Percentiles rank a stretch among this genome's conserved stretches.
These are phyloP conservation scores for Periplaneta americana DNA, from an alignment of 1,140 invertebrate species.

Conservation along the genomic window DNA sequence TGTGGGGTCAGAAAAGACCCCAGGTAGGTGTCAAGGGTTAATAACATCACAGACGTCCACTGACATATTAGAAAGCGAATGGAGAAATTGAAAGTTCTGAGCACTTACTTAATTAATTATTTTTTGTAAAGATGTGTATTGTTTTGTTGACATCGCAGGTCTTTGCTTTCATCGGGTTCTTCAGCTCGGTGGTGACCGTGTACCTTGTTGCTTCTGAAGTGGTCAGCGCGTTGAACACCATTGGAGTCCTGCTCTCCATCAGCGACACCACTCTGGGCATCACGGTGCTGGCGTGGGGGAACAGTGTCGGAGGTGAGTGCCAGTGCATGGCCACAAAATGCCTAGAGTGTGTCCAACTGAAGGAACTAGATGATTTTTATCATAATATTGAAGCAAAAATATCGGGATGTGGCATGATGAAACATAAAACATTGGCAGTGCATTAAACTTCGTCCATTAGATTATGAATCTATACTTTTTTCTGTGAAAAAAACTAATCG, in stretches of 20 bases:
- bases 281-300: conserved; percentile 66
- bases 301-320: conserved; percentile 61
- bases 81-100: no score
- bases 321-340: conserved; percentile 46
- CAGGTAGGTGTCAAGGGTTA: no score
- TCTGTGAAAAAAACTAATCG: no score
- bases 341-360: background rate
- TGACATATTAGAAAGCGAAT: no score
- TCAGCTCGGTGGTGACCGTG: conserved; percentile 57
- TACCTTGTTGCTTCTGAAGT: conserved; percentile 62
- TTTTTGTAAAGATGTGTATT: conserved; percentile 23
- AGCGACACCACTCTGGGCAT: conserved; percentile 61
- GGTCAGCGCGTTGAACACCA: conserved; percentile 52
- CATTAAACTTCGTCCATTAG: no score
- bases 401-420: no score
- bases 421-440: no score
- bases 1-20: no score
- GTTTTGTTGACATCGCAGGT: no score
- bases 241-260: conserved; percentile 54
- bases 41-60: no score
- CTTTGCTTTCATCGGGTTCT: conserved; percentile 58
- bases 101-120: conserved; percentile 23
- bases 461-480: no score
- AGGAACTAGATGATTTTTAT: conserved; percentile 1
- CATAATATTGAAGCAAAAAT: no score